Conservation (phyloP, 2,888 invertebrate species). For the Acrobasis suavella region DNA sequence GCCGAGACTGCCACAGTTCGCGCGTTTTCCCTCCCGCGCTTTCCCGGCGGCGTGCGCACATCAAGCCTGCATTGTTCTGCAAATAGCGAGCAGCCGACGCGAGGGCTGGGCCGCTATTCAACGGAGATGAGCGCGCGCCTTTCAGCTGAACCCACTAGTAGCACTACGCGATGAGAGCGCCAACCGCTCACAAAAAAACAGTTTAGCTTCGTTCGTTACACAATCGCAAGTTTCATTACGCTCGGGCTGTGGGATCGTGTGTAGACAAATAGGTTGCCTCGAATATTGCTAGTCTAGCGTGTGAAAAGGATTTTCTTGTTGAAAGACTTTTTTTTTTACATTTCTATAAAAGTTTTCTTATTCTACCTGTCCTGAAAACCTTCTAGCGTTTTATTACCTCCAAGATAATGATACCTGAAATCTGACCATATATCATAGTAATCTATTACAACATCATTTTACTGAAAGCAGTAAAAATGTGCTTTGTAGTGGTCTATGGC, state of each 20-base stretch:
- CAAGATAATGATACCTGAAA: no score
- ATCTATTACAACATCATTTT: no score
- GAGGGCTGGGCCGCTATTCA: constrained; percentile 73
- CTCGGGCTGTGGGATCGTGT: constrained; percentile 23
- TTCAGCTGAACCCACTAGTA: constrained; percentile 52
- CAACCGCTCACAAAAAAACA: constrained; percentile 49
- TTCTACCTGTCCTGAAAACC: no score
- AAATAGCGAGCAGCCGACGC: constrained; percentile 62
- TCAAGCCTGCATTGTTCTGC: constrained; percentile 79
- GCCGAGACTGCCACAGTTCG: constrained; percentile 68
- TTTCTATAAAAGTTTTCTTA: constrained; percentile 1
- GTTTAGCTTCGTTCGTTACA: constrained; percentile 48
- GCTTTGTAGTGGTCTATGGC: no score
- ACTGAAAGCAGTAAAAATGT: no score
- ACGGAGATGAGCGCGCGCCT: constrained; percentile 53
- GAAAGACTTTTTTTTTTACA: neutral
- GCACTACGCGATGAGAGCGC: constrained; percentile 43
- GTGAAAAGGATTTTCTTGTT: neutral
- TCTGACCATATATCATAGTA: no score
- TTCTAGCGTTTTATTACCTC: no score
- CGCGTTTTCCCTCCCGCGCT: constrained; percentile 74
- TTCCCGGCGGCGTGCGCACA: constrained; percentile 80
- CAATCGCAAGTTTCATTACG: constrained; percentile 38
- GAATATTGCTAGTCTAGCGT: constrained; percentile 25
- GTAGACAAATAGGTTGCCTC: constrained; percentile 27